A percentile compares a stretch with the other conserved stretches of the same genome.
These are phyloP conservation scores for Digitonthophagus gazella DNA, from an alignment of 2,888 invertebrate species.

Conservation along the genomic window DNA sequence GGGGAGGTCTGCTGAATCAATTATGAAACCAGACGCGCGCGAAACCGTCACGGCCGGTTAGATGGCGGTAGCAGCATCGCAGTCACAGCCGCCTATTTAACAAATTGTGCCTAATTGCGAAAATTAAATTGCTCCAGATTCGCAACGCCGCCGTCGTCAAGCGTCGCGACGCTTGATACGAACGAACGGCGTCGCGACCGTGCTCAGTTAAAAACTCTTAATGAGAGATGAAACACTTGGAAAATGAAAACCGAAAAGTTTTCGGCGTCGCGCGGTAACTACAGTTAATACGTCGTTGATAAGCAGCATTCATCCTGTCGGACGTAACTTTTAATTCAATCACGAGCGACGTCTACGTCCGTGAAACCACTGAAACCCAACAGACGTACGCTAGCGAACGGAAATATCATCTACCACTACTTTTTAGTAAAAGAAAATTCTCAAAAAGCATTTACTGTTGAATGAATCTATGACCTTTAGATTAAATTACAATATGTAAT, in stretches of 20 bases:
- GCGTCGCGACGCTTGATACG: neutral
- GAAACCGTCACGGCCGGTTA: slow-evolving; percentile 30
- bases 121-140: slow-evolving; percentile 22
- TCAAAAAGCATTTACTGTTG: no score
- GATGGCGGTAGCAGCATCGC: slow-evolving; percentile 33
- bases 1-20: no score
- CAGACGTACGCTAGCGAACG: neutral
- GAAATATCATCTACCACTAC: neutral
- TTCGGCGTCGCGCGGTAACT: slow-evolving; percentile 38
- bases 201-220: slow-evolving; percentile 31
- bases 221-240: slow-evolving; percentile 37
- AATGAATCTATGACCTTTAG: no score
- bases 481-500: neutral
- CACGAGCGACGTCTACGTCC: slow-evolving; percentile 29
- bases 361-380: slow-evolving; percentile 7
- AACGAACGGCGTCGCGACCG: no score
- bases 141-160: neutral
- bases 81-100: slow-evolving; percentile 34
- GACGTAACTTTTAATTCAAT: slow-evolving; percentile 43
- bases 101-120: slow-evolving; percentile 35
- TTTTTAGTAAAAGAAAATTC: neutral
- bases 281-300: slow-evolving; percentile 43
- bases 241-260: slow-evolving; percentile 36
- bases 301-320: slow-evolving; percentile 41
- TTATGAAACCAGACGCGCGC: no score